Conservation (phyloP, 2,797 vertebrate species). For the Eulemur rubriventer region DNA sequence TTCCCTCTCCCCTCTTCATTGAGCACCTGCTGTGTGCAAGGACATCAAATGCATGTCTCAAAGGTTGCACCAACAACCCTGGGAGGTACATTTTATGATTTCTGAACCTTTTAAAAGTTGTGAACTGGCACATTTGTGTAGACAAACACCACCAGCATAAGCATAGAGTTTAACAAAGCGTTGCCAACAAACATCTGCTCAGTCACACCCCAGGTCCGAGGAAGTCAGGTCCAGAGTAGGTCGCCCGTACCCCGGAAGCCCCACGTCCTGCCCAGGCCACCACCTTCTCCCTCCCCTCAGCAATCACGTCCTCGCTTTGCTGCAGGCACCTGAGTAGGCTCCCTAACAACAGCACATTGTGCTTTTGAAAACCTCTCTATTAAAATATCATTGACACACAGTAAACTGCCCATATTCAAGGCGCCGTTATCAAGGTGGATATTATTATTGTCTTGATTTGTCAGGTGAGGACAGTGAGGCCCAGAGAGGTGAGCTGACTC, state of each 20-base stretch:
- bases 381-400: background rate
- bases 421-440: background rate
- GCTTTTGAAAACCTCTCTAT: background rate
- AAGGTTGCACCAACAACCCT: background rate
- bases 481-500: background rate
- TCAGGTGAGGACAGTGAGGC: background rate
- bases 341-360: background rate
- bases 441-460: background rate
- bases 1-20: too few relatives aligned
- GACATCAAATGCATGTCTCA: background rate
- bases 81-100: background rate
- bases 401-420: background rate
- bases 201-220: too few relatives aligned
- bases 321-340: background rate
- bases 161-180: background rate
- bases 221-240: background rate
- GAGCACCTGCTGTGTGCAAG: background rate
- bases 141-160: background rate
- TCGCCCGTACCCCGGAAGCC: background rate
- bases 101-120: background rate
- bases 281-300: background rate
- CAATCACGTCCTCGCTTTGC: background rate
- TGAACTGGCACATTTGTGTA: background rate
- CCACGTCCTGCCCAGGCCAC: background rate
- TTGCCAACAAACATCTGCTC: background rate